A percentile compares a stretch with the other conserved stretches of the same genome.
Evolutionary conservation across 2,113 vertebrate genomes (phyloP).

Genomic region (Cyanistes caeruleus): DNA sequence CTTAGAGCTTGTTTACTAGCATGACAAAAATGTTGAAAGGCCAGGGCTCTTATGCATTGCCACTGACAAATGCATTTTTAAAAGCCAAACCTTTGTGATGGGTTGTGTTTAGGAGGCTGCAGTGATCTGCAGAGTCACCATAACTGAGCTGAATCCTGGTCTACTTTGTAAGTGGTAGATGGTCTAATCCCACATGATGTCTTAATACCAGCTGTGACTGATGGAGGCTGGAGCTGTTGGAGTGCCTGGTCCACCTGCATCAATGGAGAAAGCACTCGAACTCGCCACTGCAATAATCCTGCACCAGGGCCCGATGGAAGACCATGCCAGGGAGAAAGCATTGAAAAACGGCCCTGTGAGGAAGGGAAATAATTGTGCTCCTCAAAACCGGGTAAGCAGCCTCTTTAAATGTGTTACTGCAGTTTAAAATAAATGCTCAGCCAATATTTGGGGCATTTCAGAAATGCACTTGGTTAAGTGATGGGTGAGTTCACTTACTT

Average conservation of each 20-base stretch:
- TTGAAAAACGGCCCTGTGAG: slow-evolving; percentile 65
- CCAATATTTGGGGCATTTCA: neutral
- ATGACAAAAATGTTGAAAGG: neutral
- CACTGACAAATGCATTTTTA: neutral
- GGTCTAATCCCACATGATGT: neutral
- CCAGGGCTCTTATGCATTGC: neutral
- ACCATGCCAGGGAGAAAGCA: slow-evolving; percentile 73
- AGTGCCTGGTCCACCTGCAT: slow-evolving; percentile 71
- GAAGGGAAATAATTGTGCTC: neutral
- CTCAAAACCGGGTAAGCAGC: neutral
- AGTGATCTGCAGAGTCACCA: neutral
- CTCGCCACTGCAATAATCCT: slow-evolving; percentile 74
- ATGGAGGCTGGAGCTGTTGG: slow-evolving; percentile 84
- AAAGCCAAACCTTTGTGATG: neutral
- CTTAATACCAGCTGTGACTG: neutral
- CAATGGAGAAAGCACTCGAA: slow-evolving; percentile 56
- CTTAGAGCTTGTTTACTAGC: neutral
- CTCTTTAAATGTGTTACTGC: neutral
- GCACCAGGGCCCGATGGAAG: neutral
- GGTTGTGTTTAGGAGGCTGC: neutral
- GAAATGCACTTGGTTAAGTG: neutral
- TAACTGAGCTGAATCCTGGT: neutral
- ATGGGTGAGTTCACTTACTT: rapidly evolving
- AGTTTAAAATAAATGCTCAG: neutral
- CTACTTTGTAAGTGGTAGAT: neutral